phyloP scores from a whole-genome alignment of 2,888 invertebrate genomes.

The Pedicia rivosa region DNA sequence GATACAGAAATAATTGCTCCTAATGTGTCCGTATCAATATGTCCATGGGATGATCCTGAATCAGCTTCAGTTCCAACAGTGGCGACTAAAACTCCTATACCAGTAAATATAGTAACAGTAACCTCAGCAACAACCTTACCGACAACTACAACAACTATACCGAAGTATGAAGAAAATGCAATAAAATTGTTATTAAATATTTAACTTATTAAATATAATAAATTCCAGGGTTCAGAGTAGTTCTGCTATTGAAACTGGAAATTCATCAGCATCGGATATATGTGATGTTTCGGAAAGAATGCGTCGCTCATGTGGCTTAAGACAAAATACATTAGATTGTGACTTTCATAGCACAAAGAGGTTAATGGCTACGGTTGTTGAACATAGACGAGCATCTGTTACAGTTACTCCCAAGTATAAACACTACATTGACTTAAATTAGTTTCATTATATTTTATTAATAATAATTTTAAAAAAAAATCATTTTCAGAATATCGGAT shows the following conservation, averaged over 20 bases:
- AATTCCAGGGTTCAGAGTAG: no score
- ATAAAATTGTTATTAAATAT: no score
- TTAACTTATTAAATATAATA: no score
- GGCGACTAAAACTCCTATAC: no score
- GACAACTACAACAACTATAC: not conserved
- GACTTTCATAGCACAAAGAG: conserved; percentile 35
- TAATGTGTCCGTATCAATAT: conserved; percentile 17
- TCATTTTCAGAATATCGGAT: conserved; percentile 16
- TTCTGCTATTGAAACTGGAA: not conserved
- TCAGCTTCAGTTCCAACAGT: no score
- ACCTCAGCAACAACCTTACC: conserved; percentile 1
- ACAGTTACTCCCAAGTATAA: conserved; percentile 26
- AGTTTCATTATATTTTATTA: not conserved
- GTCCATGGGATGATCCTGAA: conserved; percentile 28
- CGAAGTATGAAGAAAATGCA: conserved; percentile 5
- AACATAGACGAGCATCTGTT: conserved; percentile 28
- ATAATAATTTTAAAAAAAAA: not conserved
- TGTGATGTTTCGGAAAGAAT: conserved; percentile 45
- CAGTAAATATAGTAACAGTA: no score
- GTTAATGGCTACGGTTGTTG: conserved; percentile 22
- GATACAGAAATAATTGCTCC: conserved; percentile 12
- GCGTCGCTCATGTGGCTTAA: conserved; percentile 43
- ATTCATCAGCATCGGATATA: conserved; percentile 41
- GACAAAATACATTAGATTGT: conserved; percentile 52
- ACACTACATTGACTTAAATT: not conserved